Conservation (phyloP, 1,140 invertebrate species). For the Sminthurides bifidus region DNA sequence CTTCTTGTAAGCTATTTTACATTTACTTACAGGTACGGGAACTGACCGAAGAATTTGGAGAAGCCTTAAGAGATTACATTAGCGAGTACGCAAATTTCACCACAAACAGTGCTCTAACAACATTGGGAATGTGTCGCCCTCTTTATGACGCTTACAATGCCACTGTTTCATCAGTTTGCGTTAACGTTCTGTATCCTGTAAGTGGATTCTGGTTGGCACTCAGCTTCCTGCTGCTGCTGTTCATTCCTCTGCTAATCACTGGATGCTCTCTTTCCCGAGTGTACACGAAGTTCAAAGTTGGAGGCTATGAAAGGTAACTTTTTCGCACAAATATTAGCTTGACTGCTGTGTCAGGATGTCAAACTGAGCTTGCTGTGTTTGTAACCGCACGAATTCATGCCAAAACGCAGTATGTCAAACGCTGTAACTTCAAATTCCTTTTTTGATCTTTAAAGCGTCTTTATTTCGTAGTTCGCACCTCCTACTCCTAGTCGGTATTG, state of each 20-base stretch:
- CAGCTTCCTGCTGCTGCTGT: slow-evolving; percentile 19
- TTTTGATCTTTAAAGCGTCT: not conserved
- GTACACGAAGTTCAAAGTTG: slow-evolving; percentile 20
- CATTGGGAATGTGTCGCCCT: slow-evolving; percentile 20
- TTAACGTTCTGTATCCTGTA: slow-evolving; percentile 19
- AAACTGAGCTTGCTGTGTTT: too few relatives aligned
- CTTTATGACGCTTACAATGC: slow-evolving; percentile 14
- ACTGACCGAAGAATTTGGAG: slow-evolving; percentile 18
- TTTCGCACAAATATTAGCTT: slow-evolving; percentile 2
- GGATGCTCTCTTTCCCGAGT: slow-evolving; percentile 17
- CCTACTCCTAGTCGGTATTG: too few relatives aligned
- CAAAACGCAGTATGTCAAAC: too few relatives aligned
- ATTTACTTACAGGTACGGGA: slow-evolving; percentile 22
- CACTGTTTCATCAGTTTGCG: slow-evolving; percentile 12
- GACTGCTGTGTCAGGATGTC: slow-evolving; percentile 6
- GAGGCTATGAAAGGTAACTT: slow-evolving; percentile 26
- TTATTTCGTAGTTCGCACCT: not conserved
- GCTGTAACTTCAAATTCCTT: not conserved
- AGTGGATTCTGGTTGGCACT: slow-evolving; percentile 22
- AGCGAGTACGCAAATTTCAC: too few relatives aligned
- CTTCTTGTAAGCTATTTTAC: not conserved
- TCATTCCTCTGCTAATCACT: slow-evolving; percentile 17
- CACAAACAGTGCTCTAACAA: slow-evolving; percentile 10
- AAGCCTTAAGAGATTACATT: too few relatives aligned
- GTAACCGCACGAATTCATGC: too few relatives aligned